Evolutionary conservation across 2,797 vertebrate species (phyloP), one percentile per base, ranked within the genome.

Genomic region (Sebastes kiyomatsui): DNA sequence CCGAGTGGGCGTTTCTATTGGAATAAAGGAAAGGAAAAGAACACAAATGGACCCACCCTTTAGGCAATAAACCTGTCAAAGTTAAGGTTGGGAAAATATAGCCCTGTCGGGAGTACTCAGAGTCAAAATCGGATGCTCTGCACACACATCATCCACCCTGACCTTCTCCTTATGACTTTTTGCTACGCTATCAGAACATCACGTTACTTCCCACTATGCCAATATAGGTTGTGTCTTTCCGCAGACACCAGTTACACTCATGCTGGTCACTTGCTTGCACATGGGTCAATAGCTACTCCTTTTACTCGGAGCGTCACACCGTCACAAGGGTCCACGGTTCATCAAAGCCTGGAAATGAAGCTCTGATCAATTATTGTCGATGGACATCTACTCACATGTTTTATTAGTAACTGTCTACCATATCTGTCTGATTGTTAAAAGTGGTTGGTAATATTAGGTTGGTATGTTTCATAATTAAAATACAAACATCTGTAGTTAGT

Each of bases 301-400:
- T 73, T 65, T 79, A 58, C 76, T 58, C 7, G 1, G 2, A 49
- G 28, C 2, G 14, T 79, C 61, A 79, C 80, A 81, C 59, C 38
- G 30, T 90, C 85, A 84, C 86, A 84, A 85, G 81, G 23, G 54
- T 60, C 60, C 77, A 84, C 12, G 68, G 67, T 84, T 80, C 20
- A 69, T 80, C 56, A 79, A 18, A 69, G 64, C 66, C 67, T 66
- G 75, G 52, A 88, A 67, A 38, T 49, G 5, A 70, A 33, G 13
- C 33, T 61, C 8, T 60, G 56, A 77, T 83, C 56, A 20, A 70
- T 67, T 86, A 22, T 70, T 71, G n/a, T 62, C 32, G 25, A 52
- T 23, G n/a, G 46, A 35, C 20, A 67, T 65, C 28, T 32, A 6
- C 30, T 55, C 80, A 75, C 59, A 46, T 64, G 72, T 77, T 69